These are phyloP conservation scores for Platyrinchus mystaceus DNA, from an alignment of 2,797 vertebrate species.

Conservation along the genomic window DNA sequence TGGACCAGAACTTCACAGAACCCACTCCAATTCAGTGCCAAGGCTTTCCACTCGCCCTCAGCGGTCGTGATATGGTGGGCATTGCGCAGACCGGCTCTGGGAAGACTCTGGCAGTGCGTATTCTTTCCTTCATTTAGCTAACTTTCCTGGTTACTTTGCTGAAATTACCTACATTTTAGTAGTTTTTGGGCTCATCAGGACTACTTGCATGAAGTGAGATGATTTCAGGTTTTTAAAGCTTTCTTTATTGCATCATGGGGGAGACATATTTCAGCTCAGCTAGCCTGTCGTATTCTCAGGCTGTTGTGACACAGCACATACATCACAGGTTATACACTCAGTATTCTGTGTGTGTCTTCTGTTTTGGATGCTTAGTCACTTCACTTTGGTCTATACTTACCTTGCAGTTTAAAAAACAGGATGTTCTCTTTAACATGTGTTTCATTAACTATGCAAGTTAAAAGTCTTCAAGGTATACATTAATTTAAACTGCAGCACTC, in stretches of 20 bases:
- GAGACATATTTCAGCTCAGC: neutral
- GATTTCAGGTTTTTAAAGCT: neutral
- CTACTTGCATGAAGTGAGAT: neutral
- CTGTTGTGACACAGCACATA: neutral
- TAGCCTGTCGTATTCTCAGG: neutral
- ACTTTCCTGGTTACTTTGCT: neutral
- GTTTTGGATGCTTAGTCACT: neutral
- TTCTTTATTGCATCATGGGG: neutral
- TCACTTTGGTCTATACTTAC: neutral
- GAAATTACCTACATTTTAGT: neutral
- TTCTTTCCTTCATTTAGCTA: neutral
- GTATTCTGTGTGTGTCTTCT: neutral
- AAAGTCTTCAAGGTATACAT: neutral
- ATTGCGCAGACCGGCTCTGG: conserved; percentile 98
- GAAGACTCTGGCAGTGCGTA: conserved; percentile 92
- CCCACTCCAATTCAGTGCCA: conserved; percentile 96
- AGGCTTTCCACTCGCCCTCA: conserved; percentile 93
- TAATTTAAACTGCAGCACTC: neutral
- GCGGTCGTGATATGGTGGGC: conserved; percentile 96
- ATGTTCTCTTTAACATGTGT: neutral
- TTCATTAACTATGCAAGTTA: neutral
- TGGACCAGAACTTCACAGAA: conserved; percentile 94
- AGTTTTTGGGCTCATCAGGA: neutral
- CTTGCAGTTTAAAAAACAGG: neutral
- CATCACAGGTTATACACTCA: neutral